These are phyloP conservation scores for Cryptomyrus ogoouensis DNA, from an alignment of 2,113 vertebrate species.

Conservation along the genomic window DNA sequence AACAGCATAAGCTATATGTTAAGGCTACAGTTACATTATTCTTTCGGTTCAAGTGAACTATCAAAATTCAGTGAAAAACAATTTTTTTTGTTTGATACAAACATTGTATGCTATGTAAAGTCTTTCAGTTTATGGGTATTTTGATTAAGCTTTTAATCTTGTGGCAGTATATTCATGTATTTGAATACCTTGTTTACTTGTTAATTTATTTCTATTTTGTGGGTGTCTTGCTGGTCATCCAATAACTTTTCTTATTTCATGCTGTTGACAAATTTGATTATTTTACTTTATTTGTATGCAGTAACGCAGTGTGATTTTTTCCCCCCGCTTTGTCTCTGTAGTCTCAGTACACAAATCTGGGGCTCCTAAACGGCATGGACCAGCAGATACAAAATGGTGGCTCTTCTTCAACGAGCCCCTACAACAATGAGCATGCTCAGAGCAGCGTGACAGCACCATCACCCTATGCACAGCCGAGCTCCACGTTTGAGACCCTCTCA, in stretches of 20 bases:
- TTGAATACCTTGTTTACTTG: not conserved
- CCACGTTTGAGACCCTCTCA: conserved; percentile 90
- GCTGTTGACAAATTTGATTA: not conserved
- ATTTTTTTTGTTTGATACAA: not conserved
- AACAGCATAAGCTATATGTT: not conserved
- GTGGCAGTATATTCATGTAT: not conserved
- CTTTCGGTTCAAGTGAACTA: not conserved
- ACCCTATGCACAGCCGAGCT: conserved; percentile 94
- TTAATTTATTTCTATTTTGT: not conserved
- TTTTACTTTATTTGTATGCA: not conserved
- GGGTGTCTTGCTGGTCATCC: not conserved
- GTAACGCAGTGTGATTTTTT: not conserved
- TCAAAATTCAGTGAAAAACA: not conserved
- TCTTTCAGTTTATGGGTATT: not conserved
- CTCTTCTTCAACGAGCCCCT: conserved; percentile 94
- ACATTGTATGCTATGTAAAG: not conserved
- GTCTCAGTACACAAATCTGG: conserved; percentile 98
- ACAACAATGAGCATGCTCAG: conserved; percentile 88
- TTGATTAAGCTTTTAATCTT: not conserved
- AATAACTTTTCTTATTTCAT: not conserved
- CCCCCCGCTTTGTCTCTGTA: conserved; percentile 42
- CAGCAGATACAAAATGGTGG: conserved; percentile 93
- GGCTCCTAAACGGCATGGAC: conserved; percentile 97
- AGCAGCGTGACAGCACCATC: conserved; percentile 91
- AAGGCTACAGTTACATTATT: not conserved